Base-by-base conservation (phyloP, 2,113 vertebrate genomes). In the Raja brachyura region DNA sequence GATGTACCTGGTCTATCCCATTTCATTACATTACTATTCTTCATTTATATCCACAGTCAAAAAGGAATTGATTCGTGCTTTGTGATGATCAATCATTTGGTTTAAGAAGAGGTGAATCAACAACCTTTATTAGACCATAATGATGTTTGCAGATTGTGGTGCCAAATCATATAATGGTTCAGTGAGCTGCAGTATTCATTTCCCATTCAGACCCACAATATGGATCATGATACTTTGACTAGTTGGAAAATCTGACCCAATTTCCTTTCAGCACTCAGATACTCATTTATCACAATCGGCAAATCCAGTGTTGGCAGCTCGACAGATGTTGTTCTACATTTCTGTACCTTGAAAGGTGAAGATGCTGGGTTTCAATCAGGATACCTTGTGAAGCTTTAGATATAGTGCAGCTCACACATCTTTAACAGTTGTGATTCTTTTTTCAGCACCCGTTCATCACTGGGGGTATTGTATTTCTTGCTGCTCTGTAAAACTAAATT, bases 41-140 rank as follows among this genome's bases (percentile, higher is more conserved):
- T 28, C 63, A 88, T 88, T 88, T 63, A 88, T 88, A 88, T 31
- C 5, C 28, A 31, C 83, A 88, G 83, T 88, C 59, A 88, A 88
- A 88, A 63, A 28, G 31, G 63, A 63, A 88, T 88, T 88, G 83
- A 88, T 88, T 63, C n/a, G 18, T 59, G 28, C n/a, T 88, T 61
- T 18, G n/a, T 66, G 83, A 83, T 88, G 83, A 88, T 88, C 59
- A 88, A 88, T 88, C 83, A 88, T 66, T 88, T 86, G 28, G 81
- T 61, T 88, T 63, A 31, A 63, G 13, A 86, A 33, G 63, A 88
- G 59, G 13, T 14, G 18, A 86, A 88, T 61, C 83, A 88, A 66
- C 61, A 61, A 88, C 61, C 59, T 31, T n/a, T 88, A 88, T 63
- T 88, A 56, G 28, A 88, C 28, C 28, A 88, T 88, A 88, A 88